These are phyloP conservation scores for Carlito syrichta DNA, from an alignment of 2,113 vertebrate genomes.

Conservation along the genomic window DNA sequence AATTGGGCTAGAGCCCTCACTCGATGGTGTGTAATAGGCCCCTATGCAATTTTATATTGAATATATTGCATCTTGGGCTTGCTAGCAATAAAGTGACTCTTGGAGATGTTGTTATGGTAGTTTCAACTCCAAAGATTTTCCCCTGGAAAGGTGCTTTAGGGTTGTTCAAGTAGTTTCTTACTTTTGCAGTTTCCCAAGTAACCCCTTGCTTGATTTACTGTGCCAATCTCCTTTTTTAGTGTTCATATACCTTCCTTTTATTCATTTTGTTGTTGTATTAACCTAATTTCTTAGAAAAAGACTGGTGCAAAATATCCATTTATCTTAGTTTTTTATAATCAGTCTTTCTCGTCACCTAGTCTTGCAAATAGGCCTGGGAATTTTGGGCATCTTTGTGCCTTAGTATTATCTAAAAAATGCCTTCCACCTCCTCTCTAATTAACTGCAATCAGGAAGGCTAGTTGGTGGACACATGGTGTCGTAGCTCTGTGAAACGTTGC, in stretches of 20 bases:
- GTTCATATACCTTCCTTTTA: neutral
- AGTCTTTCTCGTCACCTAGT: slow-evolving; percentile 67
- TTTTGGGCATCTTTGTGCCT: slow-evolving; percentile 69
- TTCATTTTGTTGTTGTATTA: neutral
- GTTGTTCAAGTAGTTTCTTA: slow-evolving; percentile 64
- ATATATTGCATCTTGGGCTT: slow-evolving; percentile 42
- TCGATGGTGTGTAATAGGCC: neutral
- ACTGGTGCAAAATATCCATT: neutral
- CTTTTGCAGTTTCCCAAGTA: slow-evolving; percentile 58
- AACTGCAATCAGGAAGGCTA: slow-evolving; percentile 84
- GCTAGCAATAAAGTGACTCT: slow-evolving; percentile 48
- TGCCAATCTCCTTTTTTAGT: slow-evolving; percentile 28
- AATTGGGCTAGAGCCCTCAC: neutral
- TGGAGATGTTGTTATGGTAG: slow-evolving; percentile 28
- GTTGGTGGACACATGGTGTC: slow-evolving; percentile 84
- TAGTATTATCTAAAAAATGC: slow-evolving; percentile 77
- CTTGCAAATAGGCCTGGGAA: slow-evolving; percentile 69
- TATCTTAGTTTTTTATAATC: slow-evolving; percentile 9
- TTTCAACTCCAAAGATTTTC: slow-evolving; percentile 55
- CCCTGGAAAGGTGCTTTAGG: slow-evolving; percentile 52
- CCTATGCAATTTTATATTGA: slow-evolving; percentile 39
- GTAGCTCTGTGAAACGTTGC: slow-evolving; percentile 81
- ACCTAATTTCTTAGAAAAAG: slow-evolving; percentile 63
- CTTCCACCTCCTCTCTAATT: slow-evolving; percentile 83
- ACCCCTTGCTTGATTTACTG: slow-evolving; percentile 43